phyloP scores from a whole-genome alignment of 2,888 invertebrate species.

The Lasioglossum calceatum region DNA sequence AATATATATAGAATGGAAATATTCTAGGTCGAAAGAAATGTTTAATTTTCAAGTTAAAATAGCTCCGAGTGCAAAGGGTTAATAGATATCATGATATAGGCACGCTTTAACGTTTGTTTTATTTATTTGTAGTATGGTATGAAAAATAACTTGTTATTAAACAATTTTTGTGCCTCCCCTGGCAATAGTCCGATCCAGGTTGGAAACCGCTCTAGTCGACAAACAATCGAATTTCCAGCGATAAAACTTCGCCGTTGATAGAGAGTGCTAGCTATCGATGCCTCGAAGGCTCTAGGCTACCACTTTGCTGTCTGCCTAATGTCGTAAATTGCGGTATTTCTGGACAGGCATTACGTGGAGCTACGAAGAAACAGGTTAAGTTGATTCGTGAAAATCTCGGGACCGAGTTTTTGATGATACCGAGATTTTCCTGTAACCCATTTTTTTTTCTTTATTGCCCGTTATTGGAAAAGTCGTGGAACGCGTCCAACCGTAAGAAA shows the following conservation, averaged over 20 bases:
- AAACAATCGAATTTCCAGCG: conserved; percentile 13
- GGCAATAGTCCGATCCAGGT: no score
- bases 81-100: no score
- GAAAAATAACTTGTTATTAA: no score
- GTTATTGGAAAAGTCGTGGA: background rate
- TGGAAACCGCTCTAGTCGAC: background rate
- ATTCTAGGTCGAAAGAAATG: no score
- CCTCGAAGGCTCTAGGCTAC: background rate
- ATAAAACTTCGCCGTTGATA: background rate
- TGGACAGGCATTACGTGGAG: background rate
- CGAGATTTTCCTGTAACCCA: background rate
- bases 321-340: background rate
- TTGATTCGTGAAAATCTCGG: background rate
- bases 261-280: background rate
- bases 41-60: no score
- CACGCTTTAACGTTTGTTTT: no score
- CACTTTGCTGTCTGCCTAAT: background rate
- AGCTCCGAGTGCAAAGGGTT: no score
- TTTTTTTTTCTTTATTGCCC: background rate
- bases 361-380: background rate
- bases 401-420: background rate
- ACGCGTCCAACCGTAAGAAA: background rate
- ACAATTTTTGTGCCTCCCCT: no score
- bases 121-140: no score
- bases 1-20: no score